Evolutionary conservation across 2,113 vertebrate species (phyloP), one percentile per base, ranked within the genome.

Genomic region (Prionailurus viverrinus): DNA sequence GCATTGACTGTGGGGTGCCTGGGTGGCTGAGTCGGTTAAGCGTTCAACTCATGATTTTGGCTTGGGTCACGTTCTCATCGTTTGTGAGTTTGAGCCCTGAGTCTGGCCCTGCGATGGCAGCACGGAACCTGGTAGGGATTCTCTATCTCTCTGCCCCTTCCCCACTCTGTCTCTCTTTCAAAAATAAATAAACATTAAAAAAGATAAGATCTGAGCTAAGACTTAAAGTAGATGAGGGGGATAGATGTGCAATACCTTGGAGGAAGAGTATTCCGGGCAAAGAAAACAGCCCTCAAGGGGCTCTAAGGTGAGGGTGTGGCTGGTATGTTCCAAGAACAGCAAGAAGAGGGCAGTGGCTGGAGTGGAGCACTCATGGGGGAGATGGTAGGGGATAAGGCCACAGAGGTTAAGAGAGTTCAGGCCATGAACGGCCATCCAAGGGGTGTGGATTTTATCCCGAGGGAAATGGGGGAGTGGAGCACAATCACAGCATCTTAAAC

Each of bases 131-230:
- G 7, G 21, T 23, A 10, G 58, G 21, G 58, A 23, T 25, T 61
- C 58, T 61, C 58, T 61, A 21, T 61, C 58, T 21, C 19, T 61
- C 58, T 61, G 58, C 58, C 21, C 19, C 58, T 61, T 21, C 58
- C 58, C 58, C 23, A 2, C 18, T 55, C 16, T 55, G 15, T 55
- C 53, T 55, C 53, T 58, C 19, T 58, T 6, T 58, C 58, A 61
- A 61, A 61, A 61, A 23, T 61, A 58, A 58, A 21, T 58, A 61
- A 25, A 61, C 58, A 61, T 23, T 61, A 25, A 61, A 25, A 66
- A 66, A 79, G 7, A 3, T n/a, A 14, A 86, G 31, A 86, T n/a
- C 82, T 94, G 87, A 95, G 61, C 58, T 41, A 94, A 95, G 81
- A 85, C 31, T 61, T 31, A 51, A 48, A 66, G 29, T 27, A 51